These are phyloP conservation scores for Thamnophis elegans DNA, from an alignment of 2,797 vertebrate species.

Conservation along the genomic window DNA sequence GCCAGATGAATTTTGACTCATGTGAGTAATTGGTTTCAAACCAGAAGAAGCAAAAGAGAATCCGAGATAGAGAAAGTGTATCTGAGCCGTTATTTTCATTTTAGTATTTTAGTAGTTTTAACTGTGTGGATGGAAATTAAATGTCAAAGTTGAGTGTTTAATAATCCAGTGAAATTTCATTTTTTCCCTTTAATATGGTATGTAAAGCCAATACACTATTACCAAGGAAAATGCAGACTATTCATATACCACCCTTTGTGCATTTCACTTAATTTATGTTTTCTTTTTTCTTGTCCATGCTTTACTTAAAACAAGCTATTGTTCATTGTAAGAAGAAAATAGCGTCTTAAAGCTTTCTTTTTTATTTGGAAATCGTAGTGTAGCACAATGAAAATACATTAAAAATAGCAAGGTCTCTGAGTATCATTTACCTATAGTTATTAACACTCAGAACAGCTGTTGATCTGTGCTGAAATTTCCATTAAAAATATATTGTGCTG, in stretches of 20 bases:
- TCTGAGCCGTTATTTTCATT: constrained; percentile 48
- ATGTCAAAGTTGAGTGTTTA: background rate
- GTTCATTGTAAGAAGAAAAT: background rate
- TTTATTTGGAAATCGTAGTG: background rate
- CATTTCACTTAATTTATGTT: background rate
- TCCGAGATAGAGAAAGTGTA: constrained; percentile 44
- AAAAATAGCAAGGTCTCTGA: background rate
- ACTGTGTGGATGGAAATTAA: constrained; percentile 28
- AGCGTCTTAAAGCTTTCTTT: background rate
- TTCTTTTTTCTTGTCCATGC: background rate
- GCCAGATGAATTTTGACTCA: constrained; percentile 57
- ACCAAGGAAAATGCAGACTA: background rate
- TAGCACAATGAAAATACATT: background rate
- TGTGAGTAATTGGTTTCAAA: constrained; percentile 57
- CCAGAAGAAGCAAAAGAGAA: constrained; percentile 57
- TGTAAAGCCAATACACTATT: background rate
- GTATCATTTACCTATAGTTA: background rate
- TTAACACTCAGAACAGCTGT: background rate
- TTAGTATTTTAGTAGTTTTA: constrained; percentile 46
- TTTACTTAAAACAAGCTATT: background rate
- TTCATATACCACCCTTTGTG: background rate
- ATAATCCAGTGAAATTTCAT: background rate
- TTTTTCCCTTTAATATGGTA: background rate
- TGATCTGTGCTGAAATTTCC: background rate
- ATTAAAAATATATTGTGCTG: background rate